These are phyloP conservation scores for Tinea trinotella DNA, from an alignment of 2,888 invertebrate genomes.

Conservation along the genomic window DNA sequence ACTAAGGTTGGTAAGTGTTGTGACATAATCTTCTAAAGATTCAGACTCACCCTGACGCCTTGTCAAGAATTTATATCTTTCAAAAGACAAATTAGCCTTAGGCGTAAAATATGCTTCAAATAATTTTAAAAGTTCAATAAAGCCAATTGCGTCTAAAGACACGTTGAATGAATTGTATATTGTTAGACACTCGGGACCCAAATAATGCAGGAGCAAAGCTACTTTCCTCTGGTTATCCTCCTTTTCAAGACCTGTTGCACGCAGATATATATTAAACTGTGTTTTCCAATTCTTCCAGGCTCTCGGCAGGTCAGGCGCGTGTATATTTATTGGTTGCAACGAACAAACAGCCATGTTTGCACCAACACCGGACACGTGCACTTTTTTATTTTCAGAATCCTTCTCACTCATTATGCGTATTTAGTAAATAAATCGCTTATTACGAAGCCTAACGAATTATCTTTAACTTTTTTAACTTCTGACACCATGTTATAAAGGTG, in stretches of 20 bases:
- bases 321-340: neutral
- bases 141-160: neutral
- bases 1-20: neutral
- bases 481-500: no score
- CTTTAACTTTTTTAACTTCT: no score
- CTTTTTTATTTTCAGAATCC: neutral
- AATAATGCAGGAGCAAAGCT: neutral
- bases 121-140: neutral
- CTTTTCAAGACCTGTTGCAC: constrained; percentile 17
- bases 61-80: no score
- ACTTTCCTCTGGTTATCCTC: constrained; percentile 16
- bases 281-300: constrained; percentile 9
- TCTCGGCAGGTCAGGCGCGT: neutral
- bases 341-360: neutral
- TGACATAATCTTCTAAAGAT: neutral
- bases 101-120: neutral
- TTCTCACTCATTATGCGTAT: neutral
- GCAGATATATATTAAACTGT: constrained; percentile 12
- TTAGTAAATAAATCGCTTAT: no score
- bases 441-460: no score
- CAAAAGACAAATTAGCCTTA: no score
- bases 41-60: neutral
- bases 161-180: constrained; percentile 4
- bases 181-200: constrained; percentile 5
- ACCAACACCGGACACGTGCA: neutral